Evolutionary conservation across 1,140 invertebrate species (phyloP), one percentile per base, ranked within the genome.

Genomic region (Apis laboriosa): DNA sequence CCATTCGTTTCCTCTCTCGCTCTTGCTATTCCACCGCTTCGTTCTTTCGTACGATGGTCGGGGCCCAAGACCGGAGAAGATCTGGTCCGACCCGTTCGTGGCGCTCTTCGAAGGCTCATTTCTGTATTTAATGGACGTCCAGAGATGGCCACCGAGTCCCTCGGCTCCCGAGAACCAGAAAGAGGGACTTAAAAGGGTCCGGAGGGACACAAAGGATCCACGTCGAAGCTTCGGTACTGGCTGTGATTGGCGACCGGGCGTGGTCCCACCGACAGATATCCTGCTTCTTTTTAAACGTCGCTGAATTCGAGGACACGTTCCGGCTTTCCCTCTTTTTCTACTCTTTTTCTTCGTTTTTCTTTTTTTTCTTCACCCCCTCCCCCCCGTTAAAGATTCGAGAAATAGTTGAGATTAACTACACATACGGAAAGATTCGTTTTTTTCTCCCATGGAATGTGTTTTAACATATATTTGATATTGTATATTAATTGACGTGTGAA

Each of bases 61-160:
- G 78, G 79, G 83, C 83, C 86, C 85, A 3, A 78, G 74, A 58
- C 72, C 84, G 76, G 80, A 90, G 89, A 34, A 34, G 87, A 92
- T 90, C 90, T 91, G 91, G 91, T 91, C 85, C 86, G 91, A 92
- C 90, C 87, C 92, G 90, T 92, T 93, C 91, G 84, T 84, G 87
- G 86, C 88, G 86, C 90, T 88, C 90, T 90, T 92, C 90, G 90
- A 91, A 92, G 92, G 88, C 92, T 94, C 92, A 92, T 93, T 93
- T 93, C 91, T 92, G 90, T 89, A 90, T 92, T 93, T 94, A 94
- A 94, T 94, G 92, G 92, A 93, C 91, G 92, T 92, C 89, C 88
- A 91, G 89, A 92, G 88, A 93, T 93, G 92, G 91, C 92, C 92
- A 91, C 91, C 88, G 89, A 90, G 88, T 90, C 91, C 91, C 82